A percentile compares a stretch with the other conserved stretches of the same genome.
These are phyloP conservation scores for Epiblema foenella DNA, from an alignment of 2,888 invertebrate species.

Conservation along the genomic window DNA sequence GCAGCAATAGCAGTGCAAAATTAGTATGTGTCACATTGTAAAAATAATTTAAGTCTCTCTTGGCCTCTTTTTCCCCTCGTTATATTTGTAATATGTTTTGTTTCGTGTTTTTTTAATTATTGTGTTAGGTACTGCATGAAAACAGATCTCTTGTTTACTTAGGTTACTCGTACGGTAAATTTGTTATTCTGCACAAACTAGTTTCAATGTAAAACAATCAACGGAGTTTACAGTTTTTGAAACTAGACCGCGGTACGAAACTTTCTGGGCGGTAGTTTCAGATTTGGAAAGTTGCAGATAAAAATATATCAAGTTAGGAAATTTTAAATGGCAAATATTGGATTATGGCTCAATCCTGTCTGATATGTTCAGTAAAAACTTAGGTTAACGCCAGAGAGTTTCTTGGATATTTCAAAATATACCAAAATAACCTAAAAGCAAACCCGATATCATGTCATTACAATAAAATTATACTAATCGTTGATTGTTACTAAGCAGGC, in stretches of 20 bases:
- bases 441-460: too few relatives aligned
- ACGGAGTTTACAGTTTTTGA: constrained; percentile 24
- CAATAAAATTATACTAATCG: too few relatives aligned
- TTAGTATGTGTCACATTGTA: constrained; percentile 7
- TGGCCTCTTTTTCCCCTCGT: not conserved
- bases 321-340: constrained; percentile 7
- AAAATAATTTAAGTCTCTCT: constrained; percentile 13
- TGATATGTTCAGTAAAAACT: not conserved
- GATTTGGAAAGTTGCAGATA: constrained; percentile 16
- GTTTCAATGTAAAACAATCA: constrained; percentile 33
- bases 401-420: too few relatives aligned
- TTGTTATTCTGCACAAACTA: constrained; percentile 20
- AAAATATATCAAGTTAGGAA: constrained; percentile 25
- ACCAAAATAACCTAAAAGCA: too few relatives aligned
- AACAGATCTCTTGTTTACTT: not conserved
- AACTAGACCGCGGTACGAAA: constrained; percentile 29
- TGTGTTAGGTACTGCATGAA: not conserved
- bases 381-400: not conserved
- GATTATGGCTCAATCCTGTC: not conserved
- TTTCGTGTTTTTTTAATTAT: not conserved
- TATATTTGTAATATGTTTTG: not conserved
- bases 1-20: not conserved
- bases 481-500: too few relatives aligned
- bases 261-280: constrained; percentile 17
- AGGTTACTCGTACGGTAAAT: constrained; percentile 1